Conservation (phyloP, 2,797 vertebrate genomes). For the Somateria mollissima region DNA sequence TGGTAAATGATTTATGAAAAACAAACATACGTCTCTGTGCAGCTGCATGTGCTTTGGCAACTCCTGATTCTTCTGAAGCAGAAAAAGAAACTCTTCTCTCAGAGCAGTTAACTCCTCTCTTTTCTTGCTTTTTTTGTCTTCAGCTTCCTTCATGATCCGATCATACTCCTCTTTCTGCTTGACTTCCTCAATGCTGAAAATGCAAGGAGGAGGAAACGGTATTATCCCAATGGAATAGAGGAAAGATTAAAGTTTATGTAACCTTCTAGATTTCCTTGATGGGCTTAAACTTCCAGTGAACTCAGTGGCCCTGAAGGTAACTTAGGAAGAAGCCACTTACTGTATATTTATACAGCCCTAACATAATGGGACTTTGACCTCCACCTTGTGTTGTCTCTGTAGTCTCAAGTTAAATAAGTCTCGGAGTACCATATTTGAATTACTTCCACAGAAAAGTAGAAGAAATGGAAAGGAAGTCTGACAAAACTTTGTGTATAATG, state of each 20-base stretch:
- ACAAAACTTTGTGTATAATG: not conserved
- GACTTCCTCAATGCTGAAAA: conserved; percentile 88
- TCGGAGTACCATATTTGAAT: not conserved
- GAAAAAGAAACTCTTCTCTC: conserved; percentile 76
- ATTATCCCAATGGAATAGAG: not conserved
- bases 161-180: conserved; percentile 86
- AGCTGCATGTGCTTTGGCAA: conserved; percentile 86
- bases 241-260: not conserved
- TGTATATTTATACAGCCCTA: not conserved
- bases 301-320: not conserved
- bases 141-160: conserved; percentile 80
- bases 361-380: not conserved
- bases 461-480: not conserved
- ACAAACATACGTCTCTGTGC: conserved; percentile 75
- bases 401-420: not conserved
- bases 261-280: not conserved
- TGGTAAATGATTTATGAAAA: not conserved
- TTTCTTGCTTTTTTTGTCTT: conserved; percentile 79
- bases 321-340: not conserved
- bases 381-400: not conserved
- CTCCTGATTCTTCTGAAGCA: conserved; percentile 81
- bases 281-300: not conserved
- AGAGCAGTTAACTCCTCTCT: conserved; percentile 79
- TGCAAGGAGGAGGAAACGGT: conserved; percentile 6
- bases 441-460: not conserved